Evolutionary conservation across 2,888 invertebrate genomes (phyloP), one percentile per base, ranked within the genome.

Genomic region (Meta bourneti): DNA sequence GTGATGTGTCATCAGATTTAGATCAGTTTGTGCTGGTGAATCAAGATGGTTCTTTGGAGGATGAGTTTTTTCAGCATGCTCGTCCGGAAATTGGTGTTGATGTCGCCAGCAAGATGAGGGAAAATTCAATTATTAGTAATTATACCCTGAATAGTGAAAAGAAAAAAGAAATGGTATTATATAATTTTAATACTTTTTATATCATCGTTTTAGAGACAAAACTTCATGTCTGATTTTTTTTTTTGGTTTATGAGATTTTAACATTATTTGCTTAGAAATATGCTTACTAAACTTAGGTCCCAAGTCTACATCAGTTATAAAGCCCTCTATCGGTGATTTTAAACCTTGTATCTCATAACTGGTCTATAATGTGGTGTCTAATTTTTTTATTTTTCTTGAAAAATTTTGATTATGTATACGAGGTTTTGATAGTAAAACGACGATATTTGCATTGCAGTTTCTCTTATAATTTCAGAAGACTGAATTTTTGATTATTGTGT

Each of bases 1-100:
- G 93, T 81, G 93, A 93, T 90, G 77, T 93, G 13, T 93, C 93
- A 11, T 93, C 93, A 20, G 93, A 93, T 80, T 86, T 93, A 61
- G 93, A 93, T 86, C 93, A 93, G 80, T 89, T 89, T 87, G 81
- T 93, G 11, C 71, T 93, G 20, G 81, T 93, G 20, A 93, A 91
- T 20, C 90, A 93, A 69, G 92, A 93, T 69, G 87, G 89, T 4
- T 83, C 90, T 19, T 20, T 92, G 19, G 93, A 93, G 34, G 93
- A 93, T 88, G 88, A 88, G 48, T 92, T 92, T 80, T 88, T 90
- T n/a, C 90, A 86, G 19, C 92, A 89, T 87, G 82, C 90, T 69
- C 77, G 86, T 16, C 86, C 90, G 7, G 92, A 89, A 88, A 91
- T 91, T 7, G 91, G 91, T 6, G 70, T 93, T 51, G 93, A 93